phyloP scores from a whole-genome alignment of 2,113 vertebrate genomes.

The Saguinus imperator region DNA sequence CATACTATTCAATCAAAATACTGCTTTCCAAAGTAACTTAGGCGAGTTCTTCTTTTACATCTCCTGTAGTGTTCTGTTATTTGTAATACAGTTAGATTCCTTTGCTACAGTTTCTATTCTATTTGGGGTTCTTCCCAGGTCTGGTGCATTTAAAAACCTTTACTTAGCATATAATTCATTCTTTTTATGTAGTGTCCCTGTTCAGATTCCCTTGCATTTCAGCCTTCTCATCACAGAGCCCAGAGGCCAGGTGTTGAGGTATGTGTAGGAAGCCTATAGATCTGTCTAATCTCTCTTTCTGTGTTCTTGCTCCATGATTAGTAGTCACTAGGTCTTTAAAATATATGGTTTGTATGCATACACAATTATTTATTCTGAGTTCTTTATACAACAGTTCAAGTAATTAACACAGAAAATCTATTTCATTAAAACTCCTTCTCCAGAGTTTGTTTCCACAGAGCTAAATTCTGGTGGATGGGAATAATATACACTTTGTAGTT shows the following conservation, averaged over 20 bases:
- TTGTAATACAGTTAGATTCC: background rate
- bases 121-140: background rate
- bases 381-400: background rate
- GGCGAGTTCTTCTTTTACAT: background rate
- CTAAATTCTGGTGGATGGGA: background rate
- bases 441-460: background rate
- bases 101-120: slow-evolving; percentile 23
- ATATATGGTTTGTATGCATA: background rate
- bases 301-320: background rate
- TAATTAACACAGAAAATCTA: background rate
- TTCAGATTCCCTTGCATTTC: background rate
- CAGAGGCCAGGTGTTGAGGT: background rate
- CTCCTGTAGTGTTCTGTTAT: background rate
- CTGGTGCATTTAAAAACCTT: too few species aligned
- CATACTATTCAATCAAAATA: background rate
- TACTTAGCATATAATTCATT: background rate
- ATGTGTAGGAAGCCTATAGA: background rate
- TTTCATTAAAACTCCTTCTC: background rate
- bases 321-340: background rate
- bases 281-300: background rate
- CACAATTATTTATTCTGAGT: background rate
- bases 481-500: background rate
- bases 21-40: background rate
- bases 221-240: background rate
- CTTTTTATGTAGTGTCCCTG: background rate